A percentile compares a stretch with the other conserved stretches of the same genome.
Evolutionary conservation across 2,113 vertebrate genomes (phyloP).

Genomic region (Limanda limanda): DNA sequence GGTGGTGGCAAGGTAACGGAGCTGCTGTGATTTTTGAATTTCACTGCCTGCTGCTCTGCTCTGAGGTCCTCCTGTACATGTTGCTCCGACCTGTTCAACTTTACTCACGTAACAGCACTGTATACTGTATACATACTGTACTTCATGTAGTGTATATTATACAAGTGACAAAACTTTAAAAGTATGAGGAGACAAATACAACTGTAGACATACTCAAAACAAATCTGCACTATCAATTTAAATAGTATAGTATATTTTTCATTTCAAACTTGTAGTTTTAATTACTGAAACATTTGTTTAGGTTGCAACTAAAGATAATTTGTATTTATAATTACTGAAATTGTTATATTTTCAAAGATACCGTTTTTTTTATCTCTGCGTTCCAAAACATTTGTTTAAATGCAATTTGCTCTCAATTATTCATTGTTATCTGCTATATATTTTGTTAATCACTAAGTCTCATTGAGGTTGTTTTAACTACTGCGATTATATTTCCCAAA

Average conservation of each 20-base stretch:
- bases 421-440: not conserved
- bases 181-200: not conserved
- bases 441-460: not conserved
- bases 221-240: too few relatives aligned
- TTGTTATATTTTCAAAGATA: not conserved
- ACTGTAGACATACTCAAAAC: not conserved
- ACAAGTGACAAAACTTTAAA: not conserved
- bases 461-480: too few relatives aligned
- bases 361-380: not conserved
- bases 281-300: not conserved
- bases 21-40: constrained; percentile 34
- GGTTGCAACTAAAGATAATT: not conserved
- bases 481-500: too few relatives aligned
- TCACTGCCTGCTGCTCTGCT: too few relatives aligned
- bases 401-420: not conserved
- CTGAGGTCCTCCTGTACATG: too few relatives aligned
- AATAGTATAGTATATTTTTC: not conserved
- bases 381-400: not conserved
- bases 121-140: not conserved
- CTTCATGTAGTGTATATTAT: constrained; percentile 1
- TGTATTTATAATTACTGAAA: not conserved
- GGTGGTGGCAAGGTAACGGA: constrained; percentile 61
- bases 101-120: not conserved
- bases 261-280: not conserved
- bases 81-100: not conserved